A percentile compares a stretch with the other conserved stretches of the same genome.
These are phyloP conservation scores for Drosophila dunni DNA, from an alignment of 1,140 invertebrate genomes.

Conservation along the genomic window DNA sequence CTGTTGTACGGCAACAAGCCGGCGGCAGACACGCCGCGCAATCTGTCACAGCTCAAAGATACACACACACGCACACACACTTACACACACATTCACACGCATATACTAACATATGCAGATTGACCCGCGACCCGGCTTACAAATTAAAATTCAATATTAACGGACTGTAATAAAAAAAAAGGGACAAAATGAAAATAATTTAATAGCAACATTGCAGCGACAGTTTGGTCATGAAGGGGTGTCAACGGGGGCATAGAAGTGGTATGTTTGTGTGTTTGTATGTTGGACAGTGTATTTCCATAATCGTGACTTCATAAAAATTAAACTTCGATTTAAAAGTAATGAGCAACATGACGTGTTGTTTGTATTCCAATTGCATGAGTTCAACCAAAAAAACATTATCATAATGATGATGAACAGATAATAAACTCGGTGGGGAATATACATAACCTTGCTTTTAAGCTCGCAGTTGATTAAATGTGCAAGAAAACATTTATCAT, in stretches of 20 bases:
- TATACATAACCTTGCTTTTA: constrained; percentile 1
- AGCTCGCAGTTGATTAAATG: constrained; percentile 30
- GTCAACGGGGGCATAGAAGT: neutral
- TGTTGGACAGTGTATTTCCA: constrained; percentile 69
- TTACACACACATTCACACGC: neutral
- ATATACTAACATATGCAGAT: constrained; percentile 42
- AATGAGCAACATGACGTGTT: constrained; percentile 68
- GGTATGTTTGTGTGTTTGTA: constrained; percentile 24
- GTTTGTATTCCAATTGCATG: constrained; percentile 33
- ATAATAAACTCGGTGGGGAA: constrained; percentile 30
- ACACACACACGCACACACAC: constrained; percentile 43
- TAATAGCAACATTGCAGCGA: constrained; percentile 53
- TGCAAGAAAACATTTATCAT: constrained; percentile 3
- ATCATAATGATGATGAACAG: constrained; percentile 46
- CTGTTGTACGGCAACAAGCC: constrained; percentile 56
- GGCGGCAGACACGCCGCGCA: constrained; percentile 50
- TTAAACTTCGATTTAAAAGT: constrained; percentile 83
- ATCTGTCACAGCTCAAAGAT: constrained; percentile 78
- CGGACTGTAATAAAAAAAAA: constrained; percentile 57
- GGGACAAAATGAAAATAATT: constrained; percentile 77
- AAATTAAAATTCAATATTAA: constrained; percentile 84
- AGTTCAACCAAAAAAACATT: constrained; percentile 14
- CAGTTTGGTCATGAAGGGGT: neutral
- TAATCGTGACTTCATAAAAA: constrained; percentile 84
- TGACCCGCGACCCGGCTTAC: constrained; percentile 67